Base-by-base conservation (phyloP, 2,888 invertebrate genomes). In the Troglohyphantes excavatus region DNA sequence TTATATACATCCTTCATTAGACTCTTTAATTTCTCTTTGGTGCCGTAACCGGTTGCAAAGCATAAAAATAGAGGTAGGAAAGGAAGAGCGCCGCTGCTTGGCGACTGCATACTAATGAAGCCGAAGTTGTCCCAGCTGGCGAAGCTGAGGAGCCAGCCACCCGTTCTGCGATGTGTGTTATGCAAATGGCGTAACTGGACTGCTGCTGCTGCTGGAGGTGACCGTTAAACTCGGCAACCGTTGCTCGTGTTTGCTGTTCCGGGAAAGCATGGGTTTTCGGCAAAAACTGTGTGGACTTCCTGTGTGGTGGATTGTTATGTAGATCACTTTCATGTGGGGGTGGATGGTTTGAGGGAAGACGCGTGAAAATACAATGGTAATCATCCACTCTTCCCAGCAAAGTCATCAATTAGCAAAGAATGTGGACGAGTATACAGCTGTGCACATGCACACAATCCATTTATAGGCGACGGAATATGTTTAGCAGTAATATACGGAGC, bases 141-240 rank as follows among this genome's bases (percentile, higher is more conserved):
- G 68, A 78, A 89, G 88, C 88, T 89, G 88, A 63, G 76, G 82
- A 82, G 82, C 53, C 88, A 82, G 82, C 53, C 88, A 89, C 68
- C 21, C 5, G 53, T 53, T 26, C 29, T 33, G 46, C 39, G 0
- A 9, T n/a, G 53, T n/a, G 39, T 68, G 39, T 76, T 76, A 85
- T 85, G 85, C 85, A 78, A 85, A 85, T 85, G 76, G 29, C 33
- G 23, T 23, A 23, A 9, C 13, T 19, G 46, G 27, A 33, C n/a
- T 26, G 65, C 13, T 27, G 21, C 3, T 19, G 68, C 53, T 33
- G n/a, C 39, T 23, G 5, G 23, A 43, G 26, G 46, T 19, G 21
- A 70, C 23, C 43, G 46, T 63, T 26, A 11, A 9, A 63, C 0
- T 63, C 21, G 33, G n/a, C 65, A 78, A 78, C 82, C 70, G 68